Evolutionary conservation across 2,113 vertebrate species (phyloP), one percentile per base, ranked within the genome.

Genomic region (Orientallactaga bullata): DNA sequence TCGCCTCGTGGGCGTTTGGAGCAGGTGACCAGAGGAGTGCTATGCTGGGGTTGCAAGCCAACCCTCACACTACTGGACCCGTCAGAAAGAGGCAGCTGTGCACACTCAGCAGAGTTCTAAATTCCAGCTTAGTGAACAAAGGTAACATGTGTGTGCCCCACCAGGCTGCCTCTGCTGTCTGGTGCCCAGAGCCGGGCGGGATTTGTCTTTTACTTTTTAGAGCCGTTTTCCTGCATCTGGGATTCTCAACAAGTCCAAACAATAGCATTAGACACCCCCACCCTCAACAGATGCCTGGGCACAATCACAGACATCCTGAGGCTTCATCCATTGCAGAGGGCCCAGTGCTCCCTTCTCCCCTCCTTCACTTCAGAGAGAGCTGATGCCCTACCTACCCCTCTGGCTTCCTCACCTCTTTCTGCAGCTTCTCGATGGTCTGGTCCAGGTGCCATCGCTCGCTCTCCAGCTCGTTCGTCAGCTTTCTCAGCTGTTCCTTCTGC

Each of bases 401-500:
- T n/a, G 0, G 39, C 18, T 78, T 51, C 65, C 98, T 95, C 96
- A 98, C 99, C 98, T 99, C 99, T 94, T 97, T 98, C 97, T 99
- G 99, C 79, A 99, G 98, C 96, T 99, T 99, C 89, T 99, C 99
- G 76, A 99, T 98, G 7, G 99, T 99, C 72, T 98, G 98, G 95
- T 99, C 99, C 92, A 99, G 97, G 60, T 99, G 97, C 97, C 96
- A 96, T 42, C 98, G 98, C 97, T 99, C 99, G 7, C 98, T 99
- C 97, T 99, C 99, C 85, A 99, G 98, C 94, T 99, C 97, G 2
- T 98, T 98, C 98, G 99, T 99, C 92, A 99, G 98, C 96, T 97
- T 98, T 96, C 98, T 98, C 86, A 99, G 98, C 96, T 99, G 98
- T 80, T 99, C 99, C 96, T 99, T 99, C 97, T 99, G 98, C 86